Conservation (phyloP, 1,140 invertebrate species). For the Teleopsis dalmanni region DNA sequence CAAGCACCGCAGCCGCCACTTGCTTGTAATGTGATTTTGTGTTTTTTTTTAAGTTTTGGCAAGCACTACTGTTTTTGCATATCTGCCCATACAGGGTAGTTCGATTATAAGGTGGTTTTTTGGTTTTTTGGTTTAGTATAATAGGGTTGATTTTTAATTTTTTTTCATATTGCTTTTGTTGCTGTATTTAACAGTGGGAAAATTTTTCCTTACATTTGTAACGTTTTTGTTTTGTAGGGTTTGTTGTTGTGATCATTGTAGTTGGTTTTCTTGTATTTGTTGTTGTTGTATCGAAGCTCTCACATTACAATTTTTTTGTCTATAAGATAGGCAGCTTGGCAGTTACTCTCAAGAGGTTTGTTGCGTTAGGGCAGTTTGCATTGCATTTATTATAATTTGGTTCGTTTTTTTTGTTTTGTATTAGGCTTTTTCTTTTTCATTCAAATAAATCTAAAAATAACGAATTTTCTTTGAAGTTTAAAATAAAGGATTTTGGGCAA, state of each 20-base stretch:
- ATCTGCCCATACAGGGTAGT: no score
- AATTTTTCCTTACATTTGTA: not conserved
- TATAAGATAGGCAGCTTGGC: not conserved
- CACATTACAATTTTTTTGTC: not conserved
- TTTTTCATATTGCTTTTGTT: no score
- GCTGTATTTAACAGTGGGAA: not conserved
- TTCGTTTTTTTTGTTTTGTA: no score
- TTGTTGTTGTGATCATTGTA: not conserved
- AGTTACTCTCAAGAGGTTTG: not conserved
- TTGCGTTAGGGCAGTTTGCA: not conserved
- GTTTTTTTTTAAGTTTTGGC: not conserved
- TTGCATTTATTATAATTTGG: not conserved
- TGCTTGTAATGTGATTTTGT: no score
- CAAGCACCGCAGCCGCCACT: no score
- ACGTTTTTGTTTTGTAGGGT: not conserved
- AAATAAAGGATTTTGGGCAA: no score
- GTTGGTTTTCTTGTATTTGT: not conserved
- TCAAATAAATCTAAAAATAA: no score
- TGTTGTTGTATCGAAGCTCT: not conserved
- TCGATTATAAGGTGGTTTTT: slow-evolving; percentile 2
- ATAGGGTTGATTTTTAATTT: slow-evolving; percentile 9
- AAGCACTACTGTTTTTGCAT: no score
- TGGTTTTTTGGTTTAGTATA: slow-evolving; percentile 1
- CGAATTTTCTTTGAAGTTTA: no score
- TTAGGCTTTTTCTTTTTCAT: no score